Percentiles rank a stretch among this genome's conserved stretches.
Conservation (phyloP, 2,888 invertebrate species). For the Hermodice carunculata region DNA sequence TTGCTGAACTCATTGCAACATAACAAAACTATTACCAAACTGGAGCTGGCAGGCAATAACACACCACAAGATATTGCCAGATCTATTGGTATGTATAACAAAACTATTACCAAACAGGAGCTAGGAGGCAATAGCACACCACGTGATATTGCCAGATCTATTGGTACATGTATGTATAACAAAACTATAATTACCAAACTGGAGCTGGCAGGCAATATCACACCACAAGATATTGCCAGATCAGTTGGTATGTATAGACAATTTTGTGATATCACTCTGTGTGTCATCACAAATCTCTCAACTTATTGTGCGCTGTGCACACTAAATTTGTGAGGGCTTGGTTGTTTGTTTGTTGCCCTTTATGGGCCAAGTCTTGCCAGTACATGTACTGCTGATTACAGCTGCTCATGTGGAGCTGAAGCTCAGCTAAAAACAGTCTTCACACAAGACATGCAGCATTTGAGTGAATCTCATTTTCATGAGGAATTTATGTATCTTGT, state of each 20-base stretch:
- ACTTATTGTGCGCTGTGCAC: too few species aligned
- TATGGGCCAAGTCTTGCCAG: too few species aligned
- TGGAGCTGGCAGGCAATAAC: constrained; percentile 69
- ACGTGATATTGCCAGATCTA: constrained; percentile 63
- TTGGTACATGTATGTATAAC: constrained; percentile 68
- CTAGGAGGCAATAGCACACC: constrained; percentile 69
- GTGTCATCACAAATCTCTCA: too few species aligned
- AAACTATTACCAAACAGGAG: constrained; percentile 62
- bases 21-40: constrained; percentile 62
- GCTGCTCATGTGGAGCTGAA: too few species aligned
- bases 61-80: constrained; percentile 67
- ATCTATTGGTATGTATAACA: constrained; percentile 65
- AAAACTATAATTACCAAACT: constrained; percentile 62
- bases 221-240: constrained; percentile 66
- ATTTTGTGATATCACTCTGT: too few species aligned
- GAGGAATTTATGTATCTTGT: too few species aligned
- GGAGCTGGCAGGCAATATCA: constrained; percentile 68
- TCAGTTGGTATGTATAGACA: constrained; percentile 64
- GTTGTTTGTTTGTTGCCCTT: too few species aligned
- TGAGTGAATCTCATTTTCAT: too few species aligned
- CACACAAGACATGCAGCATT: too few species aligned
- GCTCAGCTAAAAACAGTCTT: too few species aligned
- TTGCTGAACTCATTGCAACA: constrained; percentile 62
- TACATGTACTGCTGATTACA: too few species aligned
- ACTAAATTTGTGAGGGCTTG: too few species aligned